Evolutionary conservation across 2,888 invertebrate genomes (phyloP), one percentile per base, ranked within the genome.

Genomic region (Sphinx pinastri): DNA sequence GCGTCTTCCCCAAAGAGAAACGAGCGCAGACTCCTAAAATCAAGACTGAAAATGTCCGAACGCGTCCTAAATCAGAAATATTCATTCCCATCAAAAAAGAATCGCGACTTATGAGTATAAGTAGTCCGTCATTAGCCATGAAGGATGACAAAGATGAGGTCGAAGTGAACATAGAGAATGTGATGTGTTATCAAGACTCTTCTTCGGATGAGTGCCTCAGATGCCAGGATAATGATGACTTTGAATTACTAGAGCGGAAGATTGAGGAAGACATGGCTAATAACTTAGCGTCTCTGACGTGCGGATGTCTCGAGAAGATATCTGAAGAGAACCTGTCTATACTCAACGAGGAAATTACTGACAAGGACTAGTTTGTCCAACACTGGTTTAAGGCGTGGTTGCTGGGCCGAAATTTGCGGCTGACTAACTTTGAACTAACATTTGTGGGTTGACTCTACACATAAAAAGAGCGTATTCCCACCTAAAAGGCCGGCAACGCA

Each of bases 121-220:
- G 93, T 73, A 92, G 85, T 69, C 93, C 93, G 0, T 88, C 92
- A 0, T 70, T 93, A 0, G 72, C 77, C 0, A 83, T 79, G 49
- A 83, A 79, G 13, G 84, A 85, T 55, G 83, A 76, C 1, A 75
- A 66, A 13, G 87, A 88, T 16, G 90, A 89, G 47, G 86, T 93
- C 0, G 91, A 93, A 73, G 81, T 94, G 1, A 94, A 94, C 63
- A 91, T 94, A 6, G 93, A 93, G 68, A 91, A 87, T 72, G 89
- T 88, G 3, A 80, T 92, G 82, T 78, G 88, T 71, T 93, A 93
- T 78, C 92, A 93, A 70, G 93, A 94, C 71, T 93, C 93, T 0
- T 93, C 93, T 0, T 92, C 93, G 0, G 93, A 94, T 51, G 93
- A 94, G 71, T 91, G 92, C 73, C 73, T 91, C 68, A 88, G 85